Base-by-base conservation (phyloP, 2,113 vertebrate genomes). In the Regulus satrapa region DNA sequence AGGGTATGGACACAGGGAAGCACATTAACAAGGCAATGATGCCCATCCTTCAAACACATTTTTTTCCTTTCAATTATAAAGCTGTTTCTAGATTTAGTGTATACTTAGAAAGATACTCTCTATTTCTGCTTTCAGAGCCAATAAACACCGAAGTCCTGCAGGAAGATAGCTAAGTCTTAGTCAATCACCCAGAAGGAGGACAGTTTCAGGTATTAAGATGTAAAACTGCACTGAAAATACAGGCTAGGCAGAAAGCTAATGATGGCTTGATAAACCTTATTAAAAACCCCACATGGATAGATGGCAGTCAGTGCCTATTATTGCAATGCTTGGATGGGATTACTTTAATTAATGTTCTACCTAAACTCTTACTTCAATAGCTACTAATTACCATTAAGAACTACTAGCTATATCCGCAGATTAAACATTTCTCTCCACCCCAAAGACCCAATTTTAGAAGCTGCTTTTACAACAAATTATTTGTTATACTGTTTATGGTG, bases 281-380 rank as follows among this genome's bases (percentile, higher is more conserved):
- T 93, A n/a, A 54, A 85, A 51, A 85, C 18, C 9, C 29, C 62
- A 89, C 88, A 79, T 51, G 59, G 85, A 85, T 64, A 95, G 63
- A 96, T 34, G 81, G 71, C 79, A 85, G 84, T 94, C 78, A 80
- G 51, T 92, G 74, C 71, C 89, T 89, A 93, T 75, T 95, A 80
- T 4, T 93, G n/a, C 73, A 97, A 95, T 66, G 84, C 36, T 87
- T 85, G 43, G 56, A 84, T 48, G 31, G n/a, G 49, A 72, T 94
- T 94, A 95, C 86, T 93, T 95, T 91, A 96, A 94, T 84, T 82
- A 92, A 86, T 64, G 59, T 71, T 91, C 93, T 84, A 91, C 82
- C 58, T 88, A 93, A 95, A 96, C 34, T 87, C 55, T 72, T 92
- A 55, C 84, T 96, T 93, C 82, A 94, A 88, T 82, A 88, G 76